Percentiles rank a stretch among this genome's conserved stretches.
phyloP scores from a whole-genome alignment of 2,113 vertebrate genomes.

The Asarcornis scutulata region DNA sequence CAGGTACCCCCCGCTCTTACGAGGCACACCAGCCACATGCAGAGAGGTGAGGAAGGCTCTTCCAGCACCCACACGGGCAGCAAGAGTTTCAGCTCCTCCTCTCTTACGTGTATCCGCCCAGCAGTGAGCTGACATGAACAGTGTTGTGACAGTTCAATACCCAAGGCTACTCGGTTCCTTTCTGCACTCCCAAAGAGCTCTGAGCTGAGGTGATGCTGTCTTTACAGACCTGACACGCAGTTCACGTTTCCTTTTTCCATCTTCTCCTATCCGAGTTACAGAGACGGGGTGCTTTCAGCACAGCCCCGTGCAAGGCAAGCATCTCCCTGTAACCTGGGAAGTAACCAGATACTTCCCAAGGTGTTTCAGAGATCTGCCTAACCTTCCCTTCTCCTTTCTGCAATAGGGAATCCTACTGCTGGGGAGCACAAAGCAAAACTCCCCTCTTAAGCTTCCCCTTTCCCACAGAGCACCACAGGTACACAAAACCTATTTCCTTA shows the following conservation, averaged over 20 bases:
- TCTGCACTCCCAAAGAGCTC: neutral
- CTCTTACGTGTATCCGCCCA: neutral
- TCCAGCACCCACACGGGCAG: neutral
- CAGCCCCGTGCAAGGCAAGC: neutral
- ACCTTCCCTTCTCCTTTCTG: neutral
- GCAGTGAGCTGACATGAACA: neutral
- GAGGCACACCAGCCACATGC: fast-evolving
- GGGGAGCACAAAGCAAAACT: neutral
- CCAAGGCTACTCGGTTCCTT: neutral
- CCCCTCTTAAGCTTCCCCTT: neutral
- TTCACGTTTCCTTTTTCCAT: neutral
- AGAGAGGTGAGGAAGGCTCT: neutral
- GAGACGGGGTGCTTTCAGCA: neutral
- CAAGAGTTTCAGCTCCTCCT: neutral
- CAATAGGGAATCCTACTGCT: neutral
- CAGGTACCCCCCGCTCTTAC: neutral
- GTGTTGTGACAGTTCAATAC: neutral
- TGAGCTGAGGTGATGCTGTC: neutral
- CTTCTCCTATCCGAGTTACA: neutral
- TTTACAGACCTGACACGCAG: neutral
- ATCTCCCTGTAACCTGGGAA: neutral
- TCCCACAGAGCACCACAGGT: fast-evolving
- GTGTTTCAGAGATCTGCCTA: neutral
- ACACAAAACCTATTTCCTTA: neutral
- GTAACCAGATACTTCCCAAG: neutral